Conservation (phyloP, 2,888 invertebrate genomes). For the Catocala fraxini region DNA sequence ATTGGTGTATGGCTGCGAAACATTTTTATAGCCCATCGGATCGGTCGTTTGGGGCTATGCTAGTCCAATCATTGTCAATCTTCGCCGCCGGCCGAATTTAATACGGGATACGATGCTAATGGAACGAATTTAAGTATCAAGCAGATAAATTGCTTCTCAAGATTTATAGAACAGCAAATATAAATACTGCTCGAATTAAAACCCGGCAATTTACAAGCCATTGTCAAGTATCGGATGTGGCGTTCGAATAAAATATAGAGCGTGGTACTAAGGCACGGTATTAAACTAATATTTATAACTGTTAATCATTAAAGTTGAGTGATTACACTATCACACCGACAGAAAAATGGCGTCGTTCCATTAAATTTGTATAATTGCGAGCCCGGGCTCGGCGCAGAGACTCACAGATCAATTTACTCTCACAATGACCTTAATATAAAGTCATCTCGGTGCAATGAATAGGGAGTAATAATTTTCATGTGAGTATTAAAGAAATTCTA, state of each 20-base stretch:
- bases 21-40: slow-evolving; percentile 81
- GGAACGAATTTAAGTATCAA: slow-evolving; percentile 76
- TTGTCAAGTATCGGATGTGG: slow-evolving; percentile 38
- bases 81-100: slow-evolving; percentile 73
- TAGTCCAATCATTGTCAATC: slow-evolving; percentile 80
- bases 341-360: slow-evolving; percentile 55
- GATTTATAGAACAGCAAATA: slow-evolving; percentile 75
- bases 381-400: slow-evolving; percentile 65
- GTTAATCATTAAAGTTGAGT: slow-evolving; percentile 41
- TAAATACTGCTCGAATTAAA: slow-evolving; percentile 65
- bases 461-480: slow-evolving; percentile 79
- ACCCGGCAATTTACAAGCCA: slow-evolving; percentile 57
- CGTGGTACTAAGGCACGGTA: slow-evolving; percentile 11
- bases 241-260: slow-evolving; percentile 46
- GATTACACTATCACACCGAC: slow-evolving; percentile 49
- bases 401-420: slow-evolving; percentile 82
- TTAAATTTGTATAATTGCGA: slow-evolving; percentile 68
- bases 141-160: slow-evolving; percentile 74
- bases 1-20: slow-evolving; percentile 82
- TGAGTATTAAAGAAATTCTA: slow-evolving; percentile 81
- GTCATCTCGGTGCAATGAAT: slow-evolving; percentile 71
- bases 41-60: slow-evolving; percentile 76
- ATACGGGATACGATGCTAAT: slow-evolving; percentile 77
- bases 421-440: slow-evolving; percentile 84
- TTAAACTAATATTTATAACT: slow-evolving; percentile 47